Percentiles rank a stretch among this genome's conserved stretches.
Conservation (phyloP, 2,113 vertebrate genomes). For the Coracopsis vasa region DNA sequence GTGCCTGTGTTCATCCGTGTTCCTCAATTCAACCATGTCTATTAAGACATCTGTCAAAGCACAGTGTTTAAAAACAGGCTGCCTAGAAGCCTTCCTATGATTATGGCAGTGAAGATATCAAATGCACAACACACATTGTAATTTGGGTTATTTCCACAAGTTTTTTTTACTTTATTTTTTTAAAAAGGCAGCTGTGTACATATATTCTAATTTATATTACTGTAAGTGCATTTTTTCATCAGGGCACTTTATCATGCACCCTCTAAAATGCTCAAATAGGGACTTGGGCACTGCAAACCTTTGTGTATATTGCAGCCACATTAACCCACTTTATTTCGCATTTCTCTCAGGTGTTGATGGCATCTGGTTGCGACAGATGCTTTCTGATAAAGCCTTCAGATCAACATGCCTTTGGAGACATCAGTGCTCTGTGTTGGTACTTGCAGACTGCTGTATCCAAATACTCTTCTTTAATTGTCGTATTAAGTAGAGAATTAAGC, state of each 20-base stretch:
- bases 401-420: slow-evolving; percentile 65
- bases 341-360: slow-evolving; percentile 57
- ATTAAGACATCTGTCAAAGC: neutral
- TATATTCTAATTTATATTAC: neutral
- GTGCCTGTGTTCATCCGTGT: neutral
- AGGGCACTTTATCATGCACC: neutral
- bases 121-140: neutral
- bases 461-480: slow-evolving; percentile 71
- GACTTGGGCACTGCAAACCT: neutral
- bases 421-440: slow-evolving; percentile 55
- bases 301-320: neutral
- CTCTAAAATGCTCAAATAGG: neutral
- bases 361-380: slow-evolving; percentile 66
- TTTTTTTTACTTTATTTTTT: neutral
- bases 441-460: slow-evolving; percentile 64
- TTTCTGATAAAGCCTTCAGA: slow-evolving; percentile 66
- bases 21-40: neutral
- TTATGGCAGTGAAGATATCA: neutral
- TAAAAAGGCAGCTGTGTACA: neutral
- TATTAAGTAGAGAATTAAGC: slow-evolving; percentile 71
- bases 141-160: neutral
- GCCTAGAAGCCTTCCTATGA: neutral
- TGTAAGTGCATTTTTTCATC: neutral
- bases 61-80: neutral
- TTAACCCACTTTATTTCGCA: slow-evolving; percentile 25